These are phyloP conservation scores for Proterorhinus semilunaris DNA, from an alignment of 2,113 vertebrate species.

Conservation along the genomic window DNA sequence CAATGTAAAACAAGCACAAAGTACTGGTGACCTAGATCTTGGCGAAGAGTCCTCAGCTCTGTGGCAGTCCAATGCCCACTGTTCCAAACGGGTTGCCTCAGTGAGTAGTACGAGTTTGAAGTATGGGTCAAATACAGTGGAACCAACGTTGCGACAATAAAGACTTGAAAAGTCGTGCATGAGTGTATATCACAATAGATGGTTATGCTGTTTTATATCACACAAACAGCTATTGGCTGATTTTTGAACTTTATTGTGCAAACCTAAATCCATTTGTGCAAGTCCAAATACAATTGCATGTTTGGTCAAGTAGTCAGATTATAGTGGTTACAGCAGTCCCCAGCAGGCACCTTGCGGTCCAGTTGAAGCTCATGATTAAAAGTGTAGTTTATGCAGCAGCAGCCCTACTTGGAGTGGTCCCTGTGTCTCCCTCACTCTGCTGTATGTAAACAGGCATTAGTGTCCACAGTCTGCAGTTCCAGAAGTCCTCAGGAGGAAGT, in stretches of 20 bases:
- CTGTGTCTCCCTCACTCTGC: not conserved
- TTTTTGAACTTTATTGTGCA: not conserved
- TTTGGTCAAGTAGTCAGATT: not conserved
- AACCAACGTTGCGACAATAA: too few species aligned
- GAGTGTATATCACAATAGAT: too few species aligned
- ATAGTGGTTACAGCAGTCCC: not conserved
- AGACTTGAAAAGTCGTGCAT: too few species aligned
- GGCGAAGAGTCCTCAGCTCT: too few species aligned
- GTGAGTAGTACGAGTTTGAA: too few species aligned
- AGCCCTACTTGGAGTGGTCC: not conserved
- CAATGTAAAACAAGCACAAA: too few species aligned
- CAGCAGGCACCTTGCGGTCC: not conserved
- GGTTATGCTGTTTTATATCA: too few species aligned
- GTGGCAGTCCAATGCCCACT: too few species aligned
- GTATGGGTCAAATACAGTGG: too few species aligned
- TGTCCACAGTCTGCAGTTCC: slow-evolving; percentile 37
- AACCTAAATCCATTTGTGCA: not conserved
- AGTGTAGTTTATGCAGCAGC: not conserved
- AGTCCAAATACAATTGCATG: not conserved
- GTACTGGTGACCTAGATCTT: too few species aligned
- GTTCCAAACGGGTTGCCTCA: too few species aligned
- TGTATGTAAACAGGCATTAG: slow-evolving; percentile 49
- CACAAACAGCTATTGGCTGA: too few species aligned
- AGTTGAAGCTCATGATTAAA: not conserved
- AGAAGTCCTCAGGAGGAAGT: slow-evolving; percentile 60